A percentile compares a stretch with the other conserved stretches of the same genome.
These are phyloP conservation scores for Anaspis maculata DNA, from an alignment of 2,888 invertebrate genomes.

Conservation along the genomic window DNA sequence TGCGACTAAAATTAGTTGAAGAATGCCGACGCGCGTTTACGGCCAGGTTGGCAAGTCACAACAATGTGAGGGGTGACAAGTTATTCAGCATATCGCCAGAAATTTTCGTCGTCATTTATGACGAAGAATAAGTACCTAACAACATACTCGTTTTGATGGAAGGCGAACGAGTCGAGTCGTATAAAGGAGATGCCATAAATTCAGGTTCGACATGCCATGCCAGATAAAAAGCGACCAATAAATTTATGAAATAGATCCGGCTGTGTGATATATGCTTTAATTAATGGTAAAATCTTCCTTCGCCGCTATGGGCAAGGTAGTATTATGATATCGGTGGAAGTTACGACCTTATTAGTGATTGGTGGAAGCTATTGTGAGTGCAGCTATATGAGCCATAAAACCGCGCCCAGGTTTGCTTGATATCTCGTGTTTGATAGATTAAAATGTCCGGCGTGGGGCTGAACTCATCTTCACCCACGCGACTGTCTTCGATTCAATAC, in stretches of 20 bases:
- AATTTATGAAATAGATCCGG: constrained; percentile 27
- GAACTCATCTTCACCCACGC: too few relatives aligned
- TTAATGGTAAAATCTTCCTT: constrained; percentile 25
- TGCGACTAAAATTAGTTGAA: constrained; percentile 19
- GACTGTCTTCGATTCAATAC: too few relatives aligned
- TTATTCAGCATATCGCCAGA: too few relatives aligned
- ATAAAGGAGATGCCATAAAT: too few relatives aligned
- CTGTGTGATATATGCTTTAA: constrained; percentile 32
- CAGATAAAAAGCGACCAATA: constrained; percentile 23
- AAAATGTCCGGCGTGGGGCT: constrained; percentile 31
- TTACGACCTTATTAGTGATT: constrained; percentile 39
- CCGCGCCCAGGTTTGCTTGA: constrained; percentile 31
- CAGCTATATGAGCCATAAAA: constrained; percentile 38
- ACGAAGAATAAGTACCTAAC: too few relatives aligned
- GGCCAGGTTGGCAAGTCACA: constrained; percentile 16
- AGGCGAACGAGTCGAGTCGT: too few relatives aligned
- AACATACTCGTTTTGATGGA: too few relatives aligned
- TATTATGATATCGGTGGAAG: constrained; percentile 38
- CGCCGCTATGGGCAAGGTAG: constrained; percentile 19
- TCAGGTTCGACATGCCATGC: constrained; percentile 22
- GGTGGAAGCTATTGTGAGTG: constrained; percentile 30
- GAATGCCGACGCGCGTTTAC: constrained; percentile 19
- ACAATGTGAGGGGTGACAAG: too few relatives aligned
- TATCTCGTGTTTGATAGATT: constrained; percentile 34
- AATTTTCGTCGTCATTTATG: too few relatives aligned